phyloP scores from a whole-genome alignment of 2,113 vertebrate genomes.

The Larimichthys polyactis region DNA sequence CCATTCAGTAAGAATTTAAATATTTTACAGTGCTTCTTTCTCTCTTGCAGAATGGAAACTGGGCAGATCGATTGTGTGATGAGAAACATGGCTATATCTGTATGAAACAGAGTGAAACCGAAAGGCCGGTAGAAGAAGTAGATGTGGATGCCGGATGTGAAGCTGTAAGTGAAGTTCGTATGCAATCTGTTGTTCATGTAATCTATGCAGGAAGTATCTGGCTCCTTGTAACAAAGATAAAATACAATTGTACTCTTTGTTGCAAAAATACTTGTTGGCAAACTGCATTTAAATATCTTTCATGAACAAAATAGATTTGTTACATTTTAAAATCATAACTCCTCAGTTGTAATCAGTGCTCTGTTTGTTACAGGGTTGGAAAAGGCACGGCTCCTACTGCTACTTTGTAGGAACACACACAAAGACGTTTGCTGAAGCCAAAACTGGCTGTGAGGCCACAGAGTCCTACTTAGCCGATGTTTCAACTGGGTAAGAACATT shows the following conservation, averaged over 20 bases:
- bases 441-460: conserved; percentile 84
- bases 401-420: conserved; percentile 88
- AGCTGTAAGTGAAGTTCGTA: conserved; percentile 83
- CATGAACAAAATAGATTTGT: not conserved
- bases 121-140: conserved; percentile 65
- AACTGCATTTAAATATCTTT: not conserved
- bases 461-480: conserved; percentile 87
- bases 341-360: not conserved
- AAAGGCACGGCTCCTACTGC: conserved; percentile 90
- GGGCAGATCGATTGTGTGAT: conserved; percentile 90
- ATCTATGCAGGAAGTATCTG: not conserved
- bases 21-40: not conserved
- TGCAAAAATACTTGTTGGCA: not conserved
- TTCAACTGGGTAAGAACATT: conserved; percentile 86
- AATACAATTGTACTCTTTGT: no score
- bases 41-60: conserved; percentile 88
- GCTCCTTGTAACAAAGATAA: not conserved
- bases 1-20: not conserved
- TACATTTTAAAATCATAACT: not conserved
- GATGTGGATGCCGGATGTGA: conserved; percentile 84
- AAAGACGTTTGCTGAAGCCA: conserved; percentile 89
- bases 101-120: conserved; percentile 86
- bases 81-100: conserved; percentile 89
- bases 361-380: conserved; percentile 89
- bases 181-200: no score